These are phyloP conservation scores for Chrysaora quinquecirrha DNA, from an alignment of 30 jellyfish, hydroid and myxozoan genomes.

Conservation along the genomic window DNA sequence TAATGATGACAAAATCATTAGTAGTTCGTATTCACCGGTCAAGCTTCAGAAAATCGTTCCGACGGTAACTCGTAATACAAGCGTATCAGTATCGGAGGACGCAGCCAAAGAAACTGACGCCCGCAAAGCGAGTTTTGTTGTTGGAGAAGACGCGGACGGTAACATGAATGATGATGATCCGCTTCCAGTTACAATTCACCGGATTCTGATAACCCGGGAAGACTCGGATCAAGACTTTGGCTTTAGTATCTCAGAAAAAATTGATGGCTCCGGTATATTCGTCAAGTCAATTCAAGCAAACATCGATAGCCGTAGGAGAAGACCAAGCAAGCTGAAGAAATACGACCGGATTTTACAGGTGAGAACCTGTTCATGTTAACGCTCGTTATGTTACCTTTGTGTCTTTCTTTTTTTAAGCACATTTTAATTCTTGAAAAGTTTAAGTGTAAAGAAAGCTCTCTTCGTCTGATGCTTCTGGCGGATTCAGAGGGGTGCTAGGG, in stretches of 20 bases:
- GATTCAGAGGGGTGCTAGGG: too few species aligned
- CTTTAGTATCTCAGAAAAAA: conserved; percentile 73
- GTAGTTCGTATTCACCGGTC: neutral
- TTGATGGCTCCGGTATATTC: conserved; percentile 59
- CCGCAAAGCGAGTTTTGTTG: neutral
- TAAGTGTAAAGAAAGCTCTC: too few species aligned
- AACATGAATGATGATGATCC: neutral
- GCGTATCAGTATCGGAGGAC: neutral
- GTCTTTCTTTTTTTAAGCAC: too few species aligned
- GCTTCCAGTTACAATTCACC: conserved; percentile 24
- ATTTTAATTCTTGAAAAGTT: too few species aligned
- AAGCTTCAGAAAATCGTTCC: neutral
- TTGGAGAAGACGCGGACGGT: neutral
- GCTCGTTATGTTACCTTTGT: too few species aligned
- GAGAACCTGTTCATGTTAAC: too few species aligned
- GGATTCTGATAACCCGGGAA: conserved; percentile 33
- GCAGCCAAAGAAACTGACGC: neutral
- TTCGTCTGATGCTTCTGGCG: too few species aligned
- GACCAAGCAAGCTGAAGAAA: conserved; percentile 42
- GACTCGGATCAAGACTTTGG: conserved; percentile 63
- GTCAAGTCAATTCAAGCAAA: conserved; percentile 59
- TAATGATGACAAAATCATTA: neutral
- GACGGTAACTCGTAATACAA: neutral
- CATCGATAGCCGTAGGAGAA: conserved; percentile 4
- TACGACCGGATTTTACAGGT: conserved; percentile 75